phyloP scores from a whole-genome alignment of 2,113 vertebrate genomes.

The Leucoraja erinaceus region DNA sequence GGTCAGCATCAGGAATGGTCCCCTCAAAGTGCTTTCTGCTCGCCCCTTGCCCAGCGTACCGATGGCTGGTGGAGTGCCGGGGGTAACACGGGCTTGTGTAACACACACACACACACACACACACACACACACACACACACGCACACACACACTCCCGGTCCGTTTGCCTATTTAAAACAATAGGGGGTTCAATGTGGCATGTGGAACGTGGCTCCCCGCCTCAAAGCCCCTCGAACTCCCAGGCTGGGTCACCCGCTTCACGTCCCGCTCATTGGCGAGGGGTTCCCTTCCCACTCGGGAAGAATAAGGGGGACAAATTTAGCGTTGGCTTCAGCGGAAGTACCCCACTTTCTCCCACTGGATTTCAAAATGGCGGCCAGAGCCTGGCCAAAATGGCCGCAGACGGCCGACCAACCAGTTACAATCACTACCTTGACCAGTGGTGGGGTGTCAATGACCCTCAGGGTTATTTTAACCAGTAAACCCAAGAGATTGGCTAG shows the following conservation, averaged over 20 bases:
- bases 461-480: neutral
- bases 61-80: neutral
- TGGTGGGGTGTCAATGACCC: neutral
- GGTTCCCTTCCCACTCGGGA: neutral
- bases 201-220: neutral
- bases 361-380: neutral
- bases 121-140: too few relatives aligned
- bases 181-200: neutral
- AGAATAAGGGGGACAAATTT: neutral
- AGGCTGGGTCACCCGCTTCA: neutral
- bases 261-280: neutral
- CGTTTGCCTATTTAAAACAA: slow-evolving; percentile 29
- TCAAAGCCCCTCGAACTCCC: neutral
- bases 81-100: neutral
- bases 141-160: neutral
- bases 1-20: neutral
- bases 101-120: neutral
- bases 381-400: neutral
- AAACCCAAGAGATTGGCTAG: neutral
- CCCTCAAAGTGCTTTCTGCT: neutral
- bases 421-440: neutral
- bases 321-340: neutral
- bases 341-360: neutral
- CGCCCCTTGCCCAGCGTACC: neutral
- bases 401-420: neutral